Evolutionary conservation across 2,113 vertebrate genomes (phyloP), one percentile per base, ranked within the genome.

Genomic region (Fregata magnificens): DNA sequence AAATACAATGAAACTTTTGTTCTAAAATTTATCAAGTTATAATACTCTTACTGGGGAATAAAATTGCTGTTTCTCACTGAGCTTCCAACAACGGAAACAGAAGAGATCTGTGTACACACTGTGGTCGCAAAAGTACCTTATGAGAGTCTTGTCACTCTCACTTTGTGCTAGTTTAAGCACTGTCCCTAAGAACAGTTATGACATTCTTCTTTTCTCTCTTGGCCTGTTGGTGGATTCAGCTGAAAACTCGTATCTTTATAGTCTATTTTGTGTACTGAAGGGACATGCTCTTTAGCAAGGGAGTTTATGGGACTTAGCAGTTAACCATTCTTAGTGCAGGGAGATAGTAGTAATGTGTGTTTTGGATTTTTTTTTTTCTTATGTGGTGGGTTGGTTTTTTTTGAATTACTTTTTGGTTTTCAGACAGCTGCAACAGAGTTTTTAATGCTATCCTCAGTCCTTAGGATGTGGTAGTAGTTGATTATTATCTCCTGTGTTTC

Each of bases 61-160:
- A 63, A 10, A 7, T n/a, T 70, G 25, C 26, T 78, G 9, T 66
- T 87, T 70, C 25, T 67, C 22, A 11, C 13, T 24, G 53, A 34
- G 31, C 9, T 79, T 71, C n/a, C 40, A 62, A 1, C 31, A 56
- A 4, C 2, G 16, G 67, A 58, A 83, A 40, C 31, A 56, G 42
- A 34, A 61, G 14, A 92, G 22, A 38, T 77, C 16, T 11, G 20
- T 0, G 0, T 32, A 32, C 16, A 9, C 31, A 1, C 18, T 45
- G 61, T 17, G 12, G 32, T 59, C 32, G 42, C 44, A 62, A 20
- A 94, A 16, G 44, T 45, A 9, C 40, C 10, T 47, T 69, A 1
- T 3, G 11, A n/a, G 40, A 73, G 15, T 66, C 80, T 8, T 63
- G 45, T 45, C 2, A 1, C 45, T 66, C 31, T 65, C 50, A 7